phyloP scores from a whole-genome alignment of 2,113 vertebrate species.

The Eurystomus gularis region DNA sequence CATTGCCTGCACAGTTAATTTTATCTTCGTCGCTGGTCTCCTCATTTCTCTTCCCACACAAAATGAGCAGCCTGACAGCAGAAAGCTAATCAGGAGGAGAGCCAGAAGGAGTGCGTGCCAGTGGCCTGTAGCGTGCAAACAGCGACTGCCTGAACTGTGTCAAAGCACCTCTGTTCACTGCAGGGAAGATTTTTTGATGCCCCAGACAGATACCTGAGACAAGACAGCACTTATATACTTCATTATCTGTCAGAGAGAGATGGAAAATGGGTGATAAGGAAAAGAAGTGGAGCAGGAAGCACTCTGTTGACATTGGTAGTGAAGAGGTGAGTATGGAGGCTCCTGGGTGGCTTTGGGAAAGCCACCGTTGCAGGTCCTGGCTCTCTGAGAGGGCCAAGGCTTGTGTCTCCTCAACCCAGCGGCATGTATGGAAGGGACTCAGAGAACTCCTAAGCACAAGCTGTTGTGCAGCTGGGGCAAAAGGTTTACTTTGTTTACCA shows the following conservation, averaged over 20 bases:
- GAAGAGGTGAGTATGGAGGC: not conserved
- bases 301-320: not conserved
- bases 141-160: not conserved
- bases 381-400: not conserved
- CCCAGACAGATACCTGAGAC: constrained; percentile 37
- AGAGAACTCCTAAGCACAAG: not conserved
- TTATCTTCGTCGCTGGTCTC: not conserved
- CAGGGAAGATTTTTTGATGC: constrained; percentile 14
- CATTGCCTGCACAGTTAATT: not conserved
- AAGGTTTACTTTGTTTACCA: not conserved
- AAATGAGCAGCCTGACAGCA: not conserved
- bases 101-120: not conserved
- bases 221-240: constrained; percentile 26
- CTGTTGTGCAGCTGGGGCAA: fast-evolving
- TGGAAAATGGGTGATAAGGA: not conserved
- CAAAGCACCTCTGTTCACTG: not conserved
- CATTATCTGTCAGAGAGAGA: constrained; percentile 16
- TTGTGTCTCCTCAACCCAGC: not conserved
- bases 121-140: not conserved
- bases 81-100: not conserved
- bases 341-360: constrained; percentile 46
- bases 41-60: not conserved
- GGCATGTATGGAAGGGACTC: fast-evolving
- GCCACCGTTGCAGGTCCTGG: not conserved
- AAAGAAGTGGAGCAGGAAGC: not conserved